phyloP scores from a whole-genome alignment of 2,888 invertebrate genomes.

The Drosophila kanekoi region DNA sequence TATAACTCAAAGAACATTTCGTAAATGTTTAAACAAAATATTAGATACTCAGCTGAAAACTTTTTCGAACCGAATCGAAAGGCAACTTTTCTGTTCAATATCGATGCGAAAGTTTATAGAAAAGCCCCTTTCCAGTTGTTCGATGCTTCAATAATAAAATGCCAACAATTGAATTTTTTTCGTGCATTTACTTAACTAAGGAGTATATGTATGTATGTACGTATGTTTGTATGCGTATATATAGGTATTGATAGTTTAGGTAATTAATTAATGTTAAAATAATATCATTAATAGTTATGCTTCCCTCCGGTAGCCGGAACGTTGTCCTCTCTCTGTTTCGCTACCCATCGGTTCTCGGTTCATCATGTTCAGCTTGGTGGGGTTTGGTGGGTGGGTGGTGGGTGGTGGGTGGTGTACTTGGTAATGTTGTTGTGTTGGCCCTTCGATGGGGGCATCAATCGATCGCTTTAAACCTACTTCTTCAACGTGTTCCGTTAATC shows the following conservation, averaged over 20 bases:
- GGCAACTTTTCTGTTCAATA: too few relatives aligned
- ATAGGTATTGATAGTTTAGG: constrained; percentile 38
- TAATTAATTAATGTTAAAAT: constrained; percentile 59
- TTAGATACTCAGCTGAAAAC: too few relatives aligned
- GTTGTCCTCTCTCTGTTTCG: neutral
- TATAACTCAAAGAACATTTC: too few relatives aligned
- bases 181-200: constrained; percentile 71
- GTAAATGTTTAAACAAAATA: too few relatives aligned
- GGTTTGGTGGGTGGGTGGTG: constrained; percentile 25
- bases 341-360: neutral
- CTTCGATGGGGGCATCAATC: constrained; percentile 8
- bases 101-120: neutral
- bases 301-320: constrained; percentile 9
- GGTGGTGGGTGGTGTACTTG: constrained; percentile 23
- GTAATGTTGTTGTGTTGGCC: constrained; percentile 13
- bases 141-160: constrained; percentile 1
- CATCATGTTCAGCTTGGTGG: constrained; percentile 16
- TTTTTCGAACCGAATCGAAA: too few relatives aligned
- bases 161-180: constrained; percentile 39
- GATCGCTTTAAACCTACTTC: constrained; percentile 31
- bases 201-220: constrained; percentile 60
- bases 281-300: constrained; percentile 70
- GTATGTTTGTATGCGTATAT: neutral
- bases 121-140: neutral
- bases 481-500: constrained; percentile 26